Conservation (phyloP, 2,888 invertebrate genomes). For the Andrena dorsata region DNA sequence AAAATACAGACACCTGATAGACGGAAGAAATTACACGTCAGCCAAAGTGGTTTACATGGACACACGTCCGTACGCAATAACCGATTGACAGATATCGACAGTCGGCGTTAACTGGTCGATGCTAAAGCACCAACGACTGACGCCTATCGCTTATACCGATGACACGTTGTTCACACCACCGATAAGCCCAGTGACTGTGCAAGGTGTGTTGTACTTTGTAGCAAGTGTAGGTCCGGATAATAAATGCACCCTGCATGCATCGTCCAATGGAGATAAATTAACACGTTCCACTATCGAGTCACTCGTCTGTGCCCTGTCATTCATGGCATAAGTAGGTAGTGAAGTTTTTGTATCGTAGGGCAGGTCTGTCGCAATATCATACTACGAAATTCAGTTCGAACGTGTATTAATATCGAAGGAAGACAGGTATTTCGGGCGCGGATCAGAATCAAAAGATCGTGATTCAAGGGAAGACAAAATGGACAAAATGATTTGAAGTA, state of each 20-base stretch:
- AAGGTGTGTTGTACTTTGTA: conserved; percentile 48
- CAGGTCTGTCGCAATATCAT: too few species aligned
- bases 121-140: conserved; percentile 63
- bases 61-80: conserved; percentile 51
- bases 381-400: too few species aligned
- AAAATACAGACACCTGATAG: conserved; percentile 22
- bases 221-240: conserved; percentile 9
- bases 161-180: conserved; percentile 60
- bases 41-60: conserved; percentile 50
- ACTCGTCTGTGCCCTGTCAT: too few species aligned
- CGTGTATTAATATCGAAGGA: too few species aligned
- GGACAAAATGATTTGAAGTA: too few species aligned
- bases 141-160: conserved; percentile 64
- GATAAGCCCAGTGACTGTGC: conserved; percentile 50
- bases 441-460: too few species aligned
- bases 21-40: conserved; percentile 47
- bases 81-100: conserved; percentile 72
- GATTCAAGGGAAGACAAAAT: too few species aligned
- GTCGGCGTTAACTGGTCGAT: conserved; percentile 66
- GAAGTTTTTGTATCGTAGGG: too few species aligned
- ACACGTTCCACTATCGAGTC: neutral
- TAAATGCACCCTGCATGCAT: neutral
- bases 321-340: too few species aligned
- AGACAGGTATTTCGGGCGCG: neutral
- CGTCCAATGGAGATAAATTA: neutral